Evolutionary conservation across 2,888 invertebrate genomes (phyloP).

Genomic region (Pristionchus mayeri): DNA sequence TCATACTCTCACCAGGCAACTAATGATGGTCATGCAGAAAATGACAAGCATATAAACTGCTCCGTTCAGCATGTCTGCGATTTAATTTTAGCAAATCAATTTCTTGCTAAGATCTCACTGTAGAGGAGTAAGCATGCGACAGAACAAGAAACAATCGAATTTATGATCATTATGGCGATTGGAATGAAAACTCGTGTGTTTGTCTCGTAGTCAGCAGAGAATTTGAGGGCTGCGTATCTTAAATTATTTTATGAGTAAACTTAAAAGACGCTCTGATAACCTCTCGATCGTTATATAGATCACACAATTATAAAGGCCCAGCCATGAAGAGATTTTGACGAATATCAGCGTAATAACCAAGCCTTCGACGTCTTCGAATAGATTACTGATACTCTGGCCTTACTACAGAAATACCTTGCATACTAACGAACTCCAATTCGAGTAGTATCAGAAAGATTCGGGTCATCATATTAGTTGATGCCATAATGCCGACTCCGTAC

Average conservation of each 20-base stretch:
- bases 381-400: too few species aligned
- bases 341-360: neutral
- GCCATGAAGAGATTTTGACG: neutral
- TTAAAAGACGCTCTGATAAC: too few species aligned
- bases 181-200: neutral
- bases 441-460: neutral
- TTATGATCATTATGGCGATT: neutral
- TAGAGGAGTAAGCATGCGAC: neutral
- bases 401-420: neutral
- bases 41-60: neutral
- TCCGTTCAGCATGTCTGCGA: neutral
- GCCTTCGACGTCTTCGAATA: neutral
- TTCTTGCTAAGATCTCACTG: neutral
- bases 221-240: slow-evolving; percentile 2
- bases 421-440: neutral
- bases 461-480: neutral
- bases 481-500: neutral
- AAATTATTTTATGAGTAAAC: too few species aligned
- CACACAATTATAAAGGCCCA: neutral
- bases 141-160: neutral
- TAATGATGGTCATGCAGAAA: neutral
- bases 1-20: neutral
- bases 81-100: neutral
- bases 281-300: neutral
- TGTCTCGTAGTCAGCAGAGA: neutral